Percentiles rank a stretch among this genome's conserved stretches.
Conservation (phyloP, 2,113 vertebrate genomes). For the Thalassoma bifasciatum region DNA sequence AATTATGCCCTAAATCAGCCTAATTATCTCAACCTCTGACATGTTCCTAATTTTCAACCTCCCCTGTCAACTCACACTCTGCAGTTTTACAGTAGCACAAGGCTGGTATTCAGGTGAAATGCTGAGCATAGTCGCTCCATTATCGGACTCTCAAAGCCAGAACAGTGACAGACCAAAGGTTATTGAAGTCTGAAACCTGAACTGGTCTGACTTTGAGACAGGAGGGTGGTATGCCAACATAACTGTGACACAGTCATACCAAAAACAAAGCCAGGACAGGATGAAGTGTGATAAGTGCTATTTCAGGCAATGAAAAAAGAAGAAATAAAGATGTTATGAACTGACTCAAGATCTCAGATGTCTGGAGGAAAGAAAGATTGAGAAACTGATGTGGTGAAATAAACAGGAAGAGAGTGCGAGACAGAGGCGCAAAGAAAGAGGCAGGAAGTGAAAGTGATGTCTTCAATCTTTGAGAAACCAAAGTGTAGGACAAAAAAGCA, state of each 20-base stretch:
- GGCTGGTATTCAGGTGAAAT: neutral
- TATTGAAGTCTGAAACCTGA: neutral
- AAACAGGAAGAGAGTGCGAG: conserved; percentile 22
- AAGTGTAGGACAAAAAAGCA: neutral
- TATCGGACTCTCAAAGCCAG: neutral
- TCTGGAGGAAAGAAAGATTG: neutral
- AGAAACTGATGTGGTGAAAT: conserved; percentile 13
- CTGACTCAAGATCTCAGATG: too few relatives aligned
- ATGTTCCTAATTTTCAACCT: conserved; percentile 16
- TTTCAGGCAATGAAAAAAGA: neutral
- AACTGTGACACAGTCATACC: neutral
- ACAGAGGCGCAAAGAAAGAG: conserved; percentile 9
- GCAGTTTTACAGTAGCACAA: conserved; percentile 10
- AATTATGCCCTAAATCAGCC: neutral
- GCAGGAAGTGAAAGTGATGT: conserved; percentile 59
- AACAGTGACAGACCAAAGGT: neutral
- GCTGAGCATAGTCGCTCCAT: neutral
- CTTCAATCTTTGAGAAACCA: neutral
- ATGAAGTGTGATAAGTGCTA: neutral
- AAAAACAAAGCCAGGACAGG: neutral
- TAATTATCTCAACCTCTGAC: conserved; percentile 25
- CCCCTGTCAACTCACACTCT: neutral
- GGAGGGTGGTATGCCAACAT: neutral
- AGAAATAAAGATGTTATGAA: neutral
- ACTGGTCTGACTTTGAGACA: neutral